Base-by-base conservation (phyloP, 2,888 invertebrate species). In the Fragum whitleyi region DNA sequence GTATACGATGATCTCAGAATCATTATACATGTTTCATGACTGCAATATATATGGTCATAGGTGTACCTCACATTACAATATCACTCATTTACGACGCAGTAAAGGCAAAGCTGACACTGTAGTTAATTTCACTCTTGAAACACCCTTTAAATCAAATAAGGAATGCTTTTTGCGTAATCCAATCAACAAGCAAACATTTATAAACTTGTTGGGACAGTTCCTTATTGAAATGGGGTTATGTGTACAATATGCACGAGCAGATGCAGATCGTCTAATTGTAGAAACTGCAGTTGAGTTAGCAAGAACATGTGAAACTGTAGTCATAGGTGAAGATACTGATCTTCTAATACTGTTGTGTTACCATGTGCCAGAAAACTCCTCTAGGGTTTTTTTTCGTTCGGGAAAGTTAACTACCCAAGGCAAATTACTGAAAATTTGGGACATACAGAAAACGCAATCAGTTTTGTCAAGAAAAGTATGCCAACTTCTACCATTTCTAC, bases 241-340 rank as follows among this genome's bases (percentile, higher is more conserved):
- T 29, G 74, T 74, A n/a, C 23, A 69, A 5, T 82, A 88, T 77
- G 86, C 87, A 59, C 16, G 32, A 2, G 77, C 76, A 16, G 87
- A 88, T 80, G 88, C 86, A 39, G 86, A 90, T 68, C 11, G 81
- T 1, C 32, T 81, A 16, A 88, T 90, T 67, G 87, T 81, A 14
- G 28, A 80, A 42, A 88, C 85, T 29, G 86, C 83, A 11, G 55
- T 86, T 14, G 55, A 73, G n/a, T 42, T 23, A 53, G 71, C 87
- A 53, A 47, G 36, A 39, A 36, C 39, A 29, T n/a, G 36, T 19
- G 14, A 19, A 3, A 87, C 86, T 39, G 62, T 62, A 28, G 28
- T 89, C 2, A 78, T 88, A 28, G 89, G 87, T 28, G 88, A 88
- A 67, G 89, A 90, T 62, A 90, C 87, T 28, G 87, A 89, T 76